Evolutionary conservation across 2,113 vertebrate genomes (phyloP), one percentile per base, ranked within the genome.

Genomic region (Verasper variegatus): DNA sequence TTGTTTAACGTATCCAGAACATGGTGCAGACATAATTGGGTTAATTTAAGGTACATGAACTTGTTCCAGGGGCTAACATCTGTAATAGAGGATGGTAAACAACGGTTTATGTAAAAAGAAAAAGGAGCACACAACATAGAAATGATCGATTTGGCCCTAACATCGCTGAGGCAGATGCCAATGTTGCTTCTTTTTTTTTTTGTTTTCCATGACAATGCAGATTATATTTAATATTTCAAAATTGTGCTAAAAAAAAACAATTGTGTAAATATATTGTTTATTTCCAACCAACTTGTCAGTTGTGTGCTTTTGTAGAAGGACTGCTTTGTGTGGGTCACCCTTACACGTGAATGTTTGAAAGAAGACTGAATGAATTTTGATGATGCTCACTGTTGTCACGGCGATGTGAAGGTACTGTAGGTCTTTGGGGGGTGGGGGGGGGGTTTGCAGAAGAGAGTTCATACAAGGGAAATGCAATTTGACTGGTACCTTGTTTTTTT

Each of bases 301-400:
- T 74, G 57, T 72, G 27, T 86, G 72, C 49, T 83, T 85, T 87
- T 76, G 64, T 74, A 81, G 72, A 85, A 85, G 23, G 57, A 84
- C 68, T 76, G 69, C 68, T 63, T 37, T 47, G 23, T 74, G 59
- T 66, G 54, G 61, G 81, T 66, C 52, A 78, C 76, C 26, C n/a
- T 81, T 68, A 61, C 47, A 81, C 76, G 74, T 83, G 87, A 91
- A 81, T 87, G 86, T 86, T 79, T 76, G 74, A 37, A 58, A 26
- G 54, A 82, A 68, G 47, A 67, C 68, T 83, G 63, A 73, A 55
- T 68, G 75, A 68, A 55, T 71, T 58, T 60, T 60, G 40, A 42
- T 42, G 15, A 71, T 45, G 69, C 27, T 79, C 57, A 35, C 35
- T 45, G 45, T 14, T n/a, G 31, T 80, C 58, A 71, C 20, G 20